Conservation (phyloP, 1,140 invertebrate species). For the Cherax destructor region DNA sequence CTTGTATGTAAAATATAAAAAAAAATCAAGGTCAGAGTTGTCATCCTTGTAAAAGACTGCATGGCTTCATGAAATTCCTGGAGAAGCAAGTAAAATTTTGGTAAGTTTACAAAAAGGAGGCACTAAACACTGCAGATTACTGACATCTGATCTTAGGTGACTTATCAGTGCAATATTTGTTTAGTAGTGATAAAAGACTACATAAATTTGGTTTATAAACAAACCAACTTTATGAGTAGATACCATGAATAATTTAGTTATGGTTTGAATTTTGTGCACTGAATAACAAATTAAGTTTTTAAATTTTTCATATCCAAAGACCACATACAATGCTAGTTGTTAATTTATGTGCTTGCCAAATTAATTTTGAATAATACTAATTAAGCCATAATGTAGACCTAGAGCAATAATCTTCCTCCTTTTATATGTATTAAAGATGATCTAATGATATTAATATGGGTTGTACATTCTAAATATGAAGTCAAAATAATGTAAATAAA, state of each 20-base stretch:
- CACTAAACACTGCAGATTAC: neutral
- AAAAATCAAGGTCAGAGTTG: neutral
- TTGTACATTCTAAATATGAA: no score
- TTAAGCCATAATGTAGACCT: no score
- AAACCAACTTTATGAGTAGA: no score
- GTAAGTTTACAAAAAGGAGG: neutral
- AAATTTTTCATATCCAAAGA: slow-evolving; percentile 9
- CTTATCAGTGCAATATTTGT: neutral
- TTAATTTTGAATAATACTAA: neutral
- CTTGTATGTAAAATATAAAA: neutral
- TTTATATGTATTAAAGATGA: no score
- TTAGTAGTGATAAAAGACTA: neutral
- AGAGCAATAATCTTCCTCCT: no score
- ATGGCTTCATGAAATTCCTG: neutral
- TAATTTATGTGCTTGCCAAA: neutral
- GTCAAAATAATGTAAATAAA: no score
- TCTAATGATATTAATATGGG: no score
- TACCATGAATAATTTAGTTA: neutral
- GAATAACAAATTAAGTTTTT: neutral
- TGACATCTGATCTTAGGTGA: neutral
- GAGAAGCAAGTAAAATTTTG: neutral
- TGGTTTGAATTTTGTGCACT: neutral
- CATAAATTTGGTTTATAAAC: neutral
- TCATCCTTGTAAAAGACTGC: neutral
- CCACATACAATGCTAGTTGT: neutral